Base-by-base conservation (phyloP, 1,140 invertebrate species). In the Epicauta chinensis region DNA sequence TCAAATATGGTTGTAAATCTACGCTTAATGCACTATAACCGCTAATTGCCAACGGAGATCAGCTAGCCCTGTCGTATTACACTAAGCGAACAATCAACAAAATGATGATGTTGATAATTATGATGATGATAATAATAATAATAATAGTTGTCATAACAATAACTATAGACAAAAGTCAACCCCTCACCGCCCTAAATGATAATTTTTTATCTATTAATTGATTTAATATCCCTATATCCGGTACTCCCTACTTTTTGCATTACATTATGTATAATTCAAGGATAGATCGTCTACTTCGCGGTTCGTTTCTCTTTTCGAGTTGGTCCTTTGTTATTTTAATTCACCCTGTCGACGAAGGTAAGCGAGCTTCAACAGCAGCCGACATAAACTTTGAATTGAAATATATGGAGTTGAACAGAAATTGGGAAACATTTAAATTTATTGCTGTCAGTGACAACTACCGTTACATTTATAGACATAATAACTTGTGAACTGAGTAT, bases 301-400 rank as follows among this genome's bases (percentile, higher is more conserved):
- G 58, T 60, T 58, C 58, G 58, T 58, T 60, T 60, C 55, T 60
- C 55, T 47, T 54, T 13, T 38, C 32, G 44, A 50, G 40, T 38
- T 55, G 51, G 23, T 52, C 58, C 48, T 60, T 60, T 60, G 58
- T 60, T 60, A 60, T 60, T 60, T 60, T 60, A 60, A 60, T 60
- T 58, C 55, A 51, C 46, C 31, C 49, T 54, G 46, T 53, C 53
- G 56, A 30, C 46, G 45, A 34, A 47, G 45, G 45, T 47, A 47
- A 47, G 45, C 45, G 45, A 47, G 45, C 45, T 47, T 47, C 38
- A 47, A 47, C 45, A 47, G 38, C 23, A 23, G 23, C 23, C 23
- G 23, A 23, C 23, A 23, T 23, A 23, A 23, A 23, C 38, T 47
- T 47, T 47, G 44, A 47, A 47, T 34, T 47, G 45, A 47, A 47